Evolutionary conservation across 2,113 vertebrate species (phyloP).

Genomic region (Recurvirostra avosetta): DNA sequence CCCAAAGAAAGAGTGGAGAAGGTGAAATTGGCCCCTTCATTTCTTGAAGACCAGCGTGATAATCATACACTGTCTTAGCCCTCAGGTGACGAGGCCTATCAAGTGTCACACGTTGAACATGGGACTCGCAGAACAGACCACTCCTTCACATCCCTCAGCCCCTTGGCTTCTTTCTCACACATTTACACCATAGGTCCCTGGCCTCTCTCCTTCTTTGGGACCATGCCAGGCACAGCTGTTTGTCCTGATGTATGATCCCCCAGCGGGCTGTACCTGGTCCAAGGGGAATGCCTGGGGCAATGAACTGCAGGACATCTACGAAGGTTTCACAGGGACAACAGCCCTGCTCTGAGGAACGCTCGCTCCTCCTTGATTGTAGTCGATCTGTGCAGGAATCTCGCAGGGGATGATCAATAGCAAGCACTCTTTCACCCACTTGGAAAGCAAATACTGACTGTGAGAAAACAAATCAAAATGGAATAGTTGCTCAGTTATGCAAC

Average conservation of each 20-base stretch:
- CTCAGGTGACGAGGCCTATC: background rate
- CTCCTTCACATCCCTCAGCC: background rate
- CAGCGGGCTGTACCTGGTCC: accelerated
- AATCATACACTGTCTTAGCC: background rate
- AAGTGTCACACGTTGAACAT: accelerated
- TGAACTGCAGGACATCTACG: background rate
- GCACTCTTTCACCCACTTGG: background rate
- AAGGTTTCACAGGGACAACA: background rate
- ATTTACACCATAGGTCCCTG: background rate
- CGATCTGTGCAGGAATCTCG: background rate
- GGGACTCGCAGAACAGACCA: background rate
- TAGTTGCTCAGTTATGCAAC: background rate
- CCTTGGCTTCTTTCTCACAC: background rate
- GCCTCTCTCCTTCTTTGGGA: background rate
- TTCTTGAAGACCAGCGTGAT: background rate
- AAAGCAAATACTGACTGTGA: background rate
- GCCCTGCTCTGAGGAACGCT: background rate
- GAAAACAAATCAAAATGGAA: background rate
- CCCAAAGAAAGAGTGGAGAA: background rate
- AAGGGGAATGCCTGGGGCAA: background rate
- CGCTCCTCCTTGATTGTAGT: accelerated
- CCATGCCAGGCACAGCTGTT: background rate
- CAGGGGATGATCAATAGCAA: background rate
- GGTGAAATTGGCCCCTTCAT: background rate
- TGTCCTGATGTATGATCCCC: background rate